Evolutionary conservation across 2,888 invertebrate genomes (phyloP), one percentile per base, ranked within the genome.

Genomic region (Agriopis aurantiaria): DNA sequence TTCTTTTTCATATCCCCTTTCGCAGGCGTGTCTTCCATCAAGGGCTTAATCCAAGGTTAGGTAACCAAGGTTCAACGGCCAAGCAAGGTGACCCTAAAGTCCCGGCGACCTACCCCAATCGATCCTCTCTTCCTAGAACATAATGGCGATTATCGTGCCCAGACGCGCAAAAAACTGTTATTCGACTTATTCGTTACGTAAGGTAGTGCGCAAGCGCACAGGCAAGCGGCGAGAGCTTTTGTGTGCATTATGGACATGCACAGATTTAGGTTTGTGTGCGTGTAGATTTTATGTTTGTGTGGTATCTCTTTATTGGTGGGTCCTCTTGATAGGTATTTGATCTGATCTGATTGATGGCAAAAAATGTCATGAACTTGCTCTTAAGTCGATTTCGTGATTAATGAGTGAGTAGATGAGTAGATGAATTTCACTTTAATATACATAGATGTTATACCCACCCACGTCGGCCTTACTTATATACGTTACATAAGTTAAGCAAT

Each of bases 51-150:
- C 33, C 33, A 33, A 33, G 33, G 33, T 33, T 33, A 33, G 33
- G 33, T 33, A 23, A 4, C 46, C 51, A 65, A 79, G 79, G 80
- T 86, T 91, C 91, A 88, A 77, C 75, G 89, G 66, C 86, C 89
- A 65, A 3, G n/a, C 83, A 91, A 92, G 92, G 92, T 92, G 91
- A 91, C 90, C 84, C 73, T 11, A 83, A 83, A 82, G 91, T 90
- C 91, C 88, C 78, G 80, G 76, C 86, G 92, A 92, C 92, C 92
- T 92, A 89, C 86, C 91, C 87, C 85, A 87, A 86, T 73, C 80
- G 79, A 76, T 77, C 83, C 59, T 81, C 84, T 82, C 76, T 90
- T 90, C 90, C 89, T 88, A 88, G 89, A 90, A 90, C 77, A 75
- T 74, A 71, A 71, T 46, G 73, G 65, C 68, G 41, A 86, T 84